Evolutionary conservation across 1,140 invertebrate species (phyloP).

Genomic region (Thaumatotibia leucotreta): DNA sequence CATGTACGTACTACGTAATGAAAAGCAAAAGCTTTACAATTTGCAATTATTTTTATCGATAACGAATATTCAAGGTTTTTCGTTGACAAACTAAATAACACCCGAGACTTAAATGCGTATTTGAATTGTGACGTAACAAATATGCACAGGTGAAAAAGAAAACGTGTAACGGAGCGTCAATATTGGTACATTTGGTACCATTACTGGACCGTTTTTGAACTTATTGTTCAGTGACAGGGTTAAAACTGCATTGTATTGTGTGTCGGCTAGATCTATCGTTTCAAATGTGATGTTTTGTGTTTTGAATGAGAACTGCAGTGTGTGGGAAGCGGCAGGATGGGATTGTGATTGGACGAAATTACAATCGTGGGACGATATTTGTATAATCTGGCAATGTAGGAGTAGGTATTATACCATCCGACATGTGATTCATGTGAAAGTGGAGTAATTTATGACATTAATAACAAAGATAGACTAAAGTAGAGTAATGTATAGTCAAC

Average conservation of each 20-base stretch:
- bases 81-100: neutral
- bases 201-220: neutral
- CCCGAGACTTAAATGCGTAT: neutral
- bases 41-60: neutral
- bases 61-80: neutral
- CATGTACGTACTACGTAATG: neutral
- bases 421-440: neutral
- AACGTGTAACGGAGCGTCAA: neutral
- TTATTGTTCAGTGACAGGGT: neutral
- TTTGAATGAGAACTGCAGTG: neutral
- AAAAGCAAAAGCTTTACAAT: no score
- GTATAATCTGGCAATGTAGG: neutral
- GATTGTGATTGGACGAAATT: neutral
- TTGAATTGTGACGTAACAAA: neutral
- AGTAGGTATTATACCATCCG: neutral
- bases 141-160: conserved; percentile 6
- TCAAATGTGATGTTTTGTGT: neutral
- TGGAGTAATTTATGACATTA: neutral
- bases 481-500: no score
- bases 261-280: neutral
- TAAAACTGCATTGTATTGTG: neutral
- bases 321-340: conserved; percentile 5
- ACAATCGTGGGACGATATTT: neutral
- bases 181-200: conserved; percentile 4
- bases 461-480: neutral